phyloP scores from a whole-genome alignment of 2,113 vertebrate species.

The Rhea pennata region DNA sequence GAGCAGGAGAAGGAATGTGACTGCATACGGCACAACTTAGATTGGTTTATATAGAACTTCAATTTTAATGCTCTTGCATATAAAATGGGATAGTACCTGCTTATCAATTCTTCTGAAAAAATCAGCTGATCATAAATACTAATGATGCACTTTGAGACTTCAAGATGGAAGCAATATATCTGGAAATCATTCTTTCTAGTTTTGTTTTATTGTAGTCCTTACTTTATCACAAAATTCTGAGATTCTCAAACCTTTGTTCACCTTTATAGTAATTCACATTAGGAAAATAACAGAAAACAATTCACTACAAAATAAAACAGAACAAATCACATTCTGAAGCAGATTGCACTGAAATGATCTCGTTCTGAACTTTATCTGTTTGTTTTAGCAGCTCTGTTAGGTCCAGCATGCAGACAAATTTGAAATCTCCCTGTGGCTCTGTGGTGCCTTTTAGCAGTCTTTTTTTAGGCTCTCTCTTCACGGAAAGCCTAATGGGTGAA shows the following conservation, averaged over 20 bases:
- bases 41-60: background rate
- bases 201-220: background rate
- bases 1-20: background rate
- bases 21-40: background rate
- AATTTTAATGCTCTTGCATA: background rate
- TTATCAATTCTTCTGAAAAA: background rate
- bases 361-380: background rate
- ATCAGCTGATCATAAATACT: background rate
- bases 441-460: background rate
- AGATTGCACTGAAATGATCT: background rate
- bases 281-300: background rate
- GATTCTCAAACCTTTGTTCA: background rate
- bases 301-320: background rate
- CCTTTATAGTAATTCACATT: background rate
- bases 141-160: background rate
- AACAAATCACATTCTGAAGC: background rate
- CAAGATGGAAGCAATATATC: background rate
- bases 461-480: background rate
- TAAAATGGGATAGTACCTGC: background rate
- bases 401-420: background rate
- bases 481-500: slow-evolving; percentile 6
- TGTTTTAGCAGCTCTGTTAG: background rate
- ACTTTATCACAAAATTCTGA: background rate
- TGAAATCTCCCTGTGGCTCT: slow-evolving; percentile 22
- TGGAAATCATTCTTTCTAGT: background rate